phyloP scores from a whole-genome alignment of 2,888 invertebrate species.

The Notodonta dromedarius region DNA sequence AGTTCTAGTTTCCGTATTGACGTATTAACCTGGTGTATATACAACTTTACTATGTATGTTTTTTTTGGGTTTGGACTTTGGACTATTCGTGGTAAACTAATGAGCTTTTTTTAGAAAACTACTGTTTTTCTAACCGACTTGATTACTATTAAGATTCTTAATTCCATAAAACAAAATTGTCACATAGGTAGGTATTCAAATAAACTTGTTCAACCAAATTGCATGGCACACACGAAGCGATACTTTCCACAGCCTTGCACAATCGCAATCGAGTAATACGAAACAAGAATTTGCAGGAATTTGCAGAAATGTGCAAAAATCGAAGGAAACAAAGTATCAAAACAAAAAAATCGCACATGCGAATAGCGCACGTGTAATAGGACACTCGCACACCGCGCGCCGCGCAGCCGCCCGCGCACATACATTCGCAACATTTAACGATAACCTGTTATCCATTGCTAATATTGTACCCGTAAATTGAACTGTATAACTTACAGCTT shows the following conservation, averaged over 20 bases:
- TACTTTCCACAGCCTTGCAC: constrained; percentile 1
- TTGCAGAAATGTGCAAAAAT: constrained; percentile 28
- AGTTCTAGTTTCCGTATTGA: too few species aligned
- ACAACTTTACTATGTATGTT: too few species aligned
- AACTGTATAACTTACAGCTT: not conserved
- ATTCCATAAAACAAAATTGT: too few species aligned
- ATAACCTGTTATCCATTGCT: not conserved
- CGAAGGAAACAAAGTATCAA: constrained; percentile 43
- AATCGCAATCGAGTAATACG: constrained; percentile 24
- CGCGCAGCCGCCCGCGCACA: constrained; percentile 28
- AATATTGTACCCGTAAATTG: not conserved
- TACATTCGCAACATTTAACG: constrained; percentile 6
- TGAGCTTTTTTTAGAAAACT: too few species aligned
- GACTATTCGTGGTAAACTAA: too few species aligned
- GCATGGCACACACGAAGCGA: not conserved
- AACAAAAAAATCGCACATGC: constrained; percentile 45
- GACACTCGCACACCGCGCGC: constrained; percentile 21
- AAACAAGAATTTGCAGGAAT: constrained; percentile 41
- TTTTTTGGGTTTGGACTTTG: too few species aligned
- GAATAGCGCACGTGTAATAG: constrained; percentile 36
- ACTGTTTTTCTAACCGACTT: too few species aligned
- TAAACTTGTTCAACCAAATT: not conserved
- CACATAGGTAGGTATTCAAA: too few species aligned
- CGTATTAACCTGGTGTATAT: too few species aligned
- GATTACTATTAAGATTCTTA: too few species aligned